Evolutionary conservation across 2,888 invertebrate genomes (phyloP), one percentile per base, ranked within the genome.

Genomic region (Scrobipalpa atriplicella): DNA sequence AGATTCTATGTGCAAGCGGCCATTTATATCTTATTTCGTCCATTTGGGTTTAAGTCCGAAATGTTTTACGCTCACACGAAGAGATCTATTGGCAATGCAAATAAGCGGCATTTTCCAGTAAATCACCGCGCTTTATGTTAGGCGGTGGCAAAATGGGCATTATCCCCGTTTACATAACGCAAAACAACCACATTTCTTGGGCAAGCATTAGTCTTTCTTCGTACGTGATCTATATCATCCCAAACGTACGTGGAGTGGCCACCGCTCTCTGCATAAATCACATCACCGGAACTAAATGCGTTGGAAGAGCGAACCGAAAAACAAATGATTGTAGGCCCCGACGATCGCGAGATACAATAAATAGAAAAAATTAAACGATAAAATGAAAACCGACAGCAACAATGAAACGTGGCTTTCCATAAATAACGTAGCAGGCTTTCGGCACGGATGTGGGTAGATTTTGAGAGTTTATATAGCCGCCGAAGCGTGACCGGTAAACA

Each of bases 361-460:
- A 82, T 78, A 84, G 83, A 82, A 85, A 86, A 90, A 87, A 87
- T 83, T 87, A 84, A 88, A 84, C 84, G 85, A 83, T 84, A 81
- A 88, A 90, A 90, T 88, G 84, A 85, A 89, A 87, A 86, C 84
- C 83, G 82, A 88, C 89, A 89, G 85, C 86, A 89, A 90, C 87
- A 90, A 91, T 89, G 89, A 88, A 90, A 88, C 87, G 84, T 85
- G 82, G 88, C 84, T 88, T 85, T 84, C 83, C 89, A 90, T 91
- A 90, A 91, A 92, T 89, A 91, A 92, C 87, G 78, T 80, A 87
- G 86, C 86, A 88, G 85, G 87, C 87, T 87, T 88, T 89, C 86
- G 84, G 85, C 85, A 85, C 86, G 89, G 87, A 90, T 90, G 89
- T 87, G 88, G 87, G 89, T 90, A 87, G 86, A 86, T 87, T 88